Base-by-base conservation (phyloP, 1,140 invertebrate species). In the Ditylenchus dipsaci region DNA sequence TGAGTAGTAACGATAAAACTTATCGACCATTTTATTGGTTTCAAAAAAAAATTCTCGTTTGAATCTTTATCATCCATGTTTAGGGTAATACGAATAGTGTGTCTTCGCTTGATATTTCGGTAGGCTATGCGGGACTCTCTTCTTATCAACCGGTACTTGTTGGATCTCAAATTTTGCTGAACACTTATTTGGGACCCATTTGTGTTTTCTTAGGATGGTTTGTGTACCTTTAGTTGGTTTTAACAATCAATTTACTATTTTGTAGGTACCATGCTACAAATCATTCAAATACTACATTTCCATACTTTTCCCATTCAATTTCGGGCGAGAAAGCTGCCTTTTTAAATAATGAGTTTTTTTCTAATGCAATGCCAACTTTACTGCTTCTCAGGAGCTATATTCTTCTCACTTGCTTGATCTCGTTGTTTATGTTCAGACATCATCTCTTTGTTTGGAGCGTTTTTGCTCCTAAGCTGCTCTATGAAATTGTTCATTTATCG, bases 51-150 rank as follows among this genome's bases (percentile, higher is more conserved):
- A 38, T 11, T 38, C 11, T 30, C 60, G 71, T n/a, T n/a, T n/a
- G n/a, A n/a, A n/a, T n/a, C n/a, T n/a, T n/a, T n/a, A n/a, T n/a
- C n/a, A n/a, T n/a, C n/a, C n/a, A 11, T 62, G 70, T 71, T 5
- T 68, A 85, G 84, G 84, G 85, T 65, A 84, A 84, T 67, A 84
- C 84, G 1, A 85, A 85, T 76, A 83, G 83, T 67, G 67, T 85
- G 29, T 77, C 80, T 9, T 83, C 84, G 27, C 72, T 85, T 13
- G 84, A 85, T 74, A 76, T 85, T 45, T 74, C 82, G 13, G 78
- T 80, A 53, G 85, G 84, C 27, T 83, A 85, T 72, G 74, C 80
- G 21, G 84, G 84, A 8, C 72, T 84, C 27, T 56, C 69, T 8
- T 74, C 75, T 8, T 84, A 84, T 63, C 69, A 81, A 38, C 81